These are phyloP conservation scores for Anhinga anhinga DNA, from an alignment of 2,113 vertebrate species.

Conservation along the genomic window DNA sequence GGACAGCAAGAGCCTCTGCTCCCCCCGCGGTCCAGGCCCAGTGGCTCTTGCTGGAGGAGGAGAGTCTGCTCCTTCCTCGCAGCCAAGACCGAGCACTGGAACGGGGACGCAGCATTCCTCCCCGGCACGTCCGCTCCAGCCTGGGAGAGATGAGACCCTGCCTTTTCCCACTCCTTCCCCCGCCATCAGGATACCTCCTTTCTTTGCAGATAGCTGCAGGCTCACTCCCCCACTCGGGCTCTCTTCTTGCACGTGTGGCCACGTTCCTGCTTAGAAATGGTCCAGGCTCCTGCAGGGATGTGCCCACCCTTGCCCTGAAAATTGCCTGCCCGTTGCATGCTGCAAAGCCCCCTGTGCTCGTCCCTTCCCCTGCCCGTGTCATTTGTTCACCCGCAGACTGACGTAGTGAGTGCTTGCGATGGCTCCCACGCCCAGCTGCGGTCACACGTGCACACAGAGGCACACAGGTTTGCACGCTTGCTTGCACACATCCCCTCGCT, in stretches of 20 bases:
- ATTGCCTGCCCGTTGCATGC: neutral
- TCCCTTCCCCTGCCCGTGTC: neutral
- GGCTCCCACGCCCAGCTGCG: neutral
- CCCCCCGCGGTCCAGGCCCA: neutral
- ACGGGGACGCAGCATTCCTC: slow-evolving; percentile 11
- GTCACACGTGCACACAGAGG: neutral
- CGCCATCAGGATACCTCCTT: neutral
- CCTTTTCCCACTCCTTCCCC: slow-evolving; percentile 29
- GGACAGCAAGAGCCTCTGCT: neutral
- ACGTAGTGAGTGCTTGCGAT: neutral
- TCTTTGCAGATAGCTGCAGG: neutral
- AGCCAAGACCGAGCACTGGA: slow-evolving; percentile 23
- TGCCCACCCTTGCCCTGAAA: neutral
- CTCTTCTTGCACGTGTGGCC: fast-evolving
- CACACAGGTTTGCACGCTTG: neutral
- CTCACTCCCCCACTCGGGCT: neutral
- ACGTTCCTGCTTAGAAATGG: neutral
- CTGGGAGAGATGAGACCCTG: slow-evolving; percentile 14
- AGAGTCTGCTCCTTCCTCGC: slow-evolving; percentile 40
- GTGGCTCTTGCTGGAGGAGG: slow-evolving; percentile 42
- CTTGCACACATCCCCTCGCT: neutral
- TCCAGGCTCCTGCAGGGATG: neutral
- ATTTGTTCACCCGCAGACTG: fast-evolving
- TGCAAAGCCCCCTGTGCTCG: neutral
- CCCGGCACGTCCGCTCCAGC: slow-evolving; percentile 27